Evolutionary conservation across 2,113 vertebrate genomes (phyloP), one percentile per base, ranked within the genome.

Genomic region (Chunga burmeisteri): DNA sequence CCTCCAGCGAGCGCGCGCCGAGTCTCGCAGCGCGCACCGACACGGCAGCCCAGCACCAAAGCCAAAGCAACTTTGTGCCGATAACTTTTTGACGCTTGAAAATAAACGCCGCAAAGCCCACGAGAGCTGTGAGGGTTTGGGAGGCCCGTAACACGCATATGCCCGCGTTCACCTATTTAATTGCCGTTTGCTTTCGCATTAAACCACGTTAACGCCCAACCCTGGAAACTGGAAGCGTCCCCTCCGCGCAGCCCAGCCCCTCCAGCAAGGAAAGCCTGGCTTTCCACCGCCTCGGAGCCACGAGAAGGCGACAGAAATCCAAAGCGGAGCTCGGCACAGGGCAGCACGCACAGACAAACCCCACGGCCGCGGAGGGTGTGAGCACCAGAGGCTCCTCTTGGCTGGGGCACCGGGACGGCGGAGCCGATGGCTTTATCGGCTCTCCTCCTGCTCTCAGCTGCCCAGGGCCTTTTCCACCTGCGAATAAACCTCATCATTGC

Each of bases 71-170:
- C 20, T 49, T 5, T 2, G 16, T 3, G 29, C 36, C 4, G 4
- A 2, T 6, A n/a, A 19, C 40, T 50, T 71, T 10, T 18, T 1
- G 2, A n/a, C 19, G 1, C 36, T 50, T 32, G 11, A 25, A 36
- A 36, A 22, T 2, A 40, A 81, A 14, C 0, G 2, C 23, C 1
- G 0, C 44, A 3, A 16, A 67, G 34, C 58, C 46, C 21, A 2
- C 0, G 1, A 58, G 52, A 40, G n/a, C 58, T 13, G 2, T n/a
- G 22, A 3, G 22, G 42, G 47, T 20, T n/a, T 44, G 29, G 86
- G 15, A 42, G 38, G 27, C 2, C 2, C 2, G 2, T 2, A 11
- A 16, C 12, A 5, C 0, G 2, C 38, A 1, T 11, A 3, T 2
- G 26, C 12, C 59, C 0, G 9, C 38, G 27, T 17, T 66, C 66